A percentile compares a stretch with the other conserved stretches of the same genome.
Conservation (phyloP, 64 coral and sea anemone species). For the Astreopora myriophthalma region DNA sequence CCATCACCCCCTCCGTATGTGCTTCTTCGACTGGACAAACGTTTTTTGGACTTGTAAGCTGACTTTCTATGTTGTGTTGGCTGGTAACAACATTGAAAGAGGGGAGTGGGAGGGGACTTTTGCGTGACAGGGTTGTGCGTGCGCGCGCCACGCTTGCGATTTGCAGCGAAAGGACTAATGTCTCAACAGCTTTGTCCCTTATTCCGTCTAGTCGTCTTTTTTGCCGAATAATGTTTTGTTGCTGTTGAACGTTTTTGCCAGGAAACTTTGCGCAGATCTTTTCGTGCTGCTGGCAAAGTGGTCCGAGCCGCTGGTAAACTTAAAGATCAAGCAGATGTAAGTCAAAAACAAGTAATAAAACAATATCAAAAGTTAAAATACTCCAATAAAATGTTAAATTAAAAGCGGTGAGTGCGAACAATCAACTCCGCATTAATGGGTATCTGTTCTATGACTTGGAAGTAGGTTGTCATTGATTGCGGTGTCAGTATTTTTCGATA, state of each 20-base stretch:
- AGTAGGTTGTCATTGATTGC: not conserved
- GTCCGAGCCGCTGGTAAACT: constrained; percentile 31
- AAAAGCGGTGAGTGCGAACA: not conserved
- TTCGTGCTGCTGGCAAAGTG: constrained; percentile 76
- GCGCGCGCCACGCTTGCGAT: too few relatives aligned
- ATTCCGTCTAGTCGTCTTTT: not conserved
- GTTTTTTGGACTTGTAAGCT: too few relatives aligned
- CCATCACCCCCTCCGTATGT: too few relatives aligned
- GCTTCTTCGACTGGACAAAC: too few relatives aligned
- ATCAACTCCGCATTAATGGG: not conserved
- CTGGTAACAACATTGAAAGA: too few relatives aligned
- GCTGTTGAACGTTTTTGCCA: not conserved
- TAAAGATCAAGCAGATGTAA: constrained; percentile 27
- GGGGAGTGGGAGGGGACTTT: too few relatives aligned
- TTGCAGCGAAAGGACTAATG: too few relatives aligned
- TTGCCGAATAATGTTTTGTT: not conserved
- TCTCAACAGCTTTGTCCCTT: too few relatives aligned
- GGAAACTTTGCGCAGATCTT: constrained; percentile 71
- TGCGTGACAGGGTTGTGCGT: too few relatives aligned
- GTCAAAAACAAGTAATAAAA: not conserved
- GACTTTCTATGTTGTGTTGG: too few relatives aligned
- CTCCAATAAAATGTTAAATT: not conserved
- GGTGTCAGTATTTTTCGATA: too few relatives aligned
- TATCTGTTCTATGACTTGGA: not conserved
- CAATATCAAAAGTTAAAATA: not conserved